Evolutionary conservation across 2,797 vertebrate species (phyloP).

Genomic region (Amblyraja radiata): DNA sequence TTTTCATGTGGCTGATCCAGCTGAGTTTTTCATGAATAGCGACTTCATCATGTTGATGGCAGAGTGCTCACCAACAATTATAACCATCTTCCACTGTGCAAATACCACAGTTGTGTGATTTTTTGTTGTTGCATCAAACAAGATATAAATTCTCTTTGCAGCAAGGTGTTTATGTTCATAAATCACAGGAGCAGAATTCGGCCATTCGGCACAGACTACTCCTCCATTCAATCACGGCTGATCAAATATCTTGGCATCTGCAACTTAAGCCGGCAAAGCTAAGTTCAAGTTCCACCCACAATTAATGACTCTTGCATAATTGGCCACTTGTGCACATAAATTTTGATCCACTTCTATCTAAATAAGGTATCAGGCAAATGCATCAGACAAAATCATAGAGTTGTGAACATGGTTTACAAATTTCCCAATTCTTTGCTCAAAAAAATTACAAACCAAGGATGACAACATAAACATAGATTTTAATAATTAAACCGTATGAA

Average conservation of each 20-base stretch:
- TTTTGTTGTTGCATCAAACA: background rate
- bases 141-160: background rate
- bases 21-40: too few species aligned
- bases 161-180: too few species aligned
- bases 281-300: background rate
- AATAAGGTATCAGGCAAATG: background rate
- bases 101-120: background rate
- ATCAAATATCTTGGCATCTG: background rate
- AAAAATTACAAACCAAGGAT: background rate
- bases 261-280: background rate
- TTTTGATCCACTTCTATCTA: background rate
- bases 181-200: too few species aligned
- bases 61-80: too few species aligned
- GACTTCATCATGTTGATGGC: too few species aligned
- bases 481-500: too few species aligned
- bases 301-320: background rate
- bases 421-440: background rate
- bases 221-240: too few species aligned
- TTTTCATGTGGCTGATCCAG: too few species aligned
- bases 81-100: too few species aligned
- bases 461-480: background rate
- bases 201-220: too few species aligned
- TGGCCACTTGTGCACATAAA: background rate
- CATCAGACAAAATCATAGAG: background rate
- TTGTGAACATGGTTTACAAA: background rate